Percentiles rank a stretch among this genome's conserved stretches.
These are phyloP conservation scores for Aphelocoma californica DNA, from an alignment of 2,797 vertebrate genomes.

Conservation along the genomic window DNA sequence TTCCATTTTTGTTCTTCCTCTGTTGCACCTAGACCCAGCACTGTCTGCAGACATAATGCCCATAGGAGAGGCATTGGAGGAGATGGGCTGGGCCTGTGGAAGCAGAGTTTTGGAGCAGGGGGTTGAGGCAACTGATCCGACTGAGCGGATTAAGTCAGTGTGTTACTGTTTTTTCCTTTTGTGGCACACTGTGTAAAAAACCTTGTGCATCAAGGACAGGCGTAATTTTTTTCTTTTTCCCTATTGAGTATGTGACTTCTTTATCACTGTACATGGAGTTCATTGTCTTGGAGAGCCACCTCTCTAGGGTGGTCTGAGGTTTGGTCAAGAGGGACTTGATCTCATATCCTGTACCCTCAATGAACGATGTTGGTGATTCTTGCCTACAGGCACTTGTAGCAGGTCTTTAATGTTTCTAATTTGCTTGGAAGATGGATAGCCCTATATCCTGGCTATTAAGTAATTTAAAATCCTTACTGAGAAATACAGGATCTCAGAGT, in stretches of 20 bases:
- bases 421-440: slow-evolving; percentile 59
- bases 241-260: background rate
- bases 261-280: background rate
- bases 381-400: slow-evolving; percentile 45
- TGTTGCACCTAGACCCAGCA: background rate
- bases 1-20: background rate
- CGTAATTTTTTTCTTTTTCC: background rate
- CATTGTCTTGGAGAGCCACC: background rate
- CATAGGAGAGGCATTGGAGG: background rate
- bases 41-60: background rate
- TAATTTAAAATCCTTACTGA: slow-evolving; percentile 59
- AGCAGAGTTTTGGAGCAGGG: background rate
- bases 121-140: background rate
- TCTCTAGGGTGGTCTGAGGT: slow-evolving; percentile 9
- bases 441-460: slow-evolving; percentile 57
- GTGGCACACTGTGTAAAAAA: background rate
- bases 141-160: background rate
- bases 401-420: slow-evolving; percentile 63
- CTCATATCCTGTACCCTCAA: slow-evolving; percentile 46
- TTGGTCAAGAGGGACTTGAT: slow-evolving; percentile 37
- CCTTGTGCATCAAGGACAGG: rapidly evolving
- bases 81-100: background rate
- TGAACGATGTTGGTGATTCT: slow-evolving; percentile 10
- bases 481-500: slow-evolving; percentile 56
- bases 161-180: background rate